These are phyloP conservation scores for Drosophila dunni DNA, from an alignment of 1,140 invertebrate species.

Conservation along the genomic window DNA sequence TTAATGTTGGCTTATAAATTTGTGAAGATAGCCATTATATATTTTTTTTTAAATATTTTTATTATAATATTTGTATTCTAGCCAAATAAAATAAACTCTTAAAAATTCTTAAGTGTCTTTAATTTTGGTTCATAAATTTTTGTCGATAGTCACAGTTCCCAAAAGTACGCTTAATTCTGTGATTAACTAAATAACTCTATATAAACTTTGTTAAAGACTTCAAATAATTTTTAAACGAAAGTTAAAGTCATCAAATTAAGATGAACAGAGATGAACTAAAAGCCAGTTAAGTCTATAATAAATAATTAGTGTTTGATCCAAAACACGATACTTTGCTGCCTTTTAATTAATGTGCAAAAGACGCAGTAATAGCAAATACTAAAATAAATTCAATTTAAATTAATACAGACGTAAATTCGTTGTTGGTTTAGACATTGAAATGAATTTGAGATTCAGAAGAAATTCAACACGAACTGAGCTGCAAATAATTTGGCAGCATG, in stretches of 20 bases:
- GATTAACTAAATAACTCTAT: too few relatives aligned
- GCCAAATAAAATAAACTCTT: too few relatives aligned
- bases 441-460: conserved; percentile 2
- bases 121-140: too few relatives aligned
- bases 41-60: too few relatives aligned
- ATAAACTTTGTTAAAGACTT: too few relatives aligned
- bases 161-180: too few relatives aligned
- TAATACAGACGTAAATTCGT: background rate
- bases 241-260: background rate
- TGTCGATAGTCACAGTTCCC: too few relatives aligned
- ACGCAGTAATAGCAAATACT: background rate
- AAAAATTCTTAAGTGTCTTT: too few relatives aligned
- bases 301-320: background rate
- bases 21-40: too few relatives aligned
- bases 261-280: background rate
- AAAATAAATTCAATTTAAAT: conserved; percentile 1
- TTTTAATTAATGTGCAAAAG: background rate
- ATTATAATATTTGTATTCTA: too few relatives aligned
- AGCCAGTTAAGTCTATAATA: background rate
- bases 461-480: background rate
- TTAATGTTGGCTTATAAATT: too few relatives aligned
- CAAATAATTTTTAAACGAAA: too few relatives aligned
- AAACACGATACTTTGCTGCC: background rate
- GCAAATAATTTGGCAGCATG: background rate
- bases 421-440: background rate